Conservation (phyloP, 2,888 invertebrate species). For the Agonopterix heracliana region DNA sequence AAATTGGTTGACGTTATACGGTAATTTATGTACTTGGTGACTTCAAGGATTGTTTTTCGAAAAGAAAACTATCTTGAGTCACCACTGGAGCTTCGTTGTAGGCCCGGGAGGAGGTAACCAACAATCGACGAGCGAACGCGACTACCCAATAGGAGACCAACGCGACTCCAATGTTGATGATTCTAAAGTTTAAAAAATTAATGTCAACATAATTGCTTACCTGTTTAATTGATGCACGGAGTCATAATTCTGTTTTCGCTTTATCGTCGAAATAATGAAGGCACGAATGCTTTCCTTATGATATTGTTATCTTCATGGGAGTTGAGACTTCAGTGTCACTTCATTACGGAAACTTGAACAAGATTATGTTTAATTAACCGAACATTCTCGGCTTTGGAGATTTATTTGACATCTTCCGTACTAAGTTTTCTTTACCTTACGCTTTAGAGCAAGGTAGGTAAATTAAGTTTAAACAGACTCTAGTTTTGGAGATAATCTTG, state of each 20-base stretch:
- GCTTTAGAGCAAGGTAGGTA: background rate
- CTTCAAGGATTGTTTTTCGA: no score
- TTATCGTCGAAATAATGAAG: conserved; percentile 17
- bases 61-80: no score
- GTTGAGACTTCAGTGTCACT: conserved; percentile 27
- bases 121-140: no score
- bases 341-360: conserved; percentile 19
- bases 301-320: conserved; percentile 32
- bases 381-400: conserved; percentile 20
- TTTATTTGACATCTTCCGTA: conserved; percentile 20
- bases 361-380: conserved; percentile 30
- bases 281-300: conserved; percentile 18
- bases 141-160: no score
- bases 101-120: no score
- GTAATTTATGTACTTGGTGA: no score
- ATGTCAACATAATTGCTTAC: no score
- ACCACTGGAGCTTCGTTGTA: no score
- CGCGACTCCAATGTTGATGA: no score
- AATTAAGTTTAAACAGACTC: background rate
- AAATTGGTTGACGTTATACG: no score
- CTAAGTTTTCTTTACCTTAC: background rate
- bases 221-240: conserved; percentile 3
- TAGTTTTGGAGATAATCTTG: background rate
- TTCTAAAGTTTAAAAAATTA: no score
- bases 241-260: conserved; percentile 6